Conservation (phyloP, 2,113 vertebrate species). For the Noctilio leporinus region DNA sequence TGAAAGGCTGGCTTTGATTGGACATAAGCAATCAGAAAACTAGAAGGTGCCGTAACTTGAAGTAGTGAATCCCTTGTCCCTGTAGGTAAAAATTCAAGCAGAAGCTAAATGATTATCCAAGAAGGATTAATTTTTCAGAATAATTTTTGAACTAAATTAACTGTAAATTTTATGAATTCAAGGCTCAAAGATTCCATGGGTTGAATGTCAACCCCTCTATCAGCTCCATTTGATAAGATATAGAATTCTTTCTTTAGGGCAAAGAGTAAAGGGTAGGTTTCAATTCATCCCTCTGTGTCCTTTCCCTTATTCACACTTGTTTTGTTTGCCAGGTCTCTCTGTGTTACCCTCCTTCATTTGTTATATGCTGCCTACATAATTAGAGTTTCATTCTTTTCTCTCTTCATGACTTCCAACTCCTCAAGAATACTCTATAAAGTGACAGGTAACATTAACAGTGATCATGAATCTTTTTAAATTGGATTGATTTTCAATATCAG, state of each 20-base stretch:
- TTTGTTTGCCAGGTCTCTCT: neutral
- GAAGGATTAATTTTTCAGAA: neutral
- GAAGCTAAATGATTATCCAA: neutral
- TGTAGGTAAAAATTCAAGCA: neutral
- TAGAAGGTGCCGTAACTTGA: neutral
- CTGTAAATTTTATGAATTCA: neutral
- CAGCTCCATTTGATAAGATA: neutral
- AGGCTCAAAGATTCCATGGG: neutral
- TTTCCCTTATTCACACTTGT: neutral
- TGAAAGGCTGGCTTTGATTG: neutral
- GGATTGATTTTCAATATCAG: neutral
- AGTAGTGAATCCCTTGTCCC: neutral
- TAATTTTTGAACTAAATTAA: neutral
- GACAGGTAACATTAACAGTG: neutral
- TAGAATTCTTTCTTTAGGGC: neutral
- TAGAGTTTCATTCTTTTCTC: neutral
- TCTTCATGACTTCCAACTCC: neutral
- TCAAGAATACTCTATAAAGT: neutral
- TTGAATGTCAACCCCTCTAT: neutral
- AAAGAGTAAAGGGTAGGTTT: neutral
- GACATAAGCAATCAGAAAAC: neutral
- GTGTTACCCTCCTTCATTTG: neutral
- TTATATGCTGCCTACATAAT: neutral
- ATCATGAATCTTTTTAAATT: neutral
- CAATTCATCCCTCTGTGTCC: neutral